Evolutionary conservation across 1,140 invertebrate genomes (phyloP), one percentile per base, ranked within the genome.

Genomic region (Neodiprion lecontei): DNA sequence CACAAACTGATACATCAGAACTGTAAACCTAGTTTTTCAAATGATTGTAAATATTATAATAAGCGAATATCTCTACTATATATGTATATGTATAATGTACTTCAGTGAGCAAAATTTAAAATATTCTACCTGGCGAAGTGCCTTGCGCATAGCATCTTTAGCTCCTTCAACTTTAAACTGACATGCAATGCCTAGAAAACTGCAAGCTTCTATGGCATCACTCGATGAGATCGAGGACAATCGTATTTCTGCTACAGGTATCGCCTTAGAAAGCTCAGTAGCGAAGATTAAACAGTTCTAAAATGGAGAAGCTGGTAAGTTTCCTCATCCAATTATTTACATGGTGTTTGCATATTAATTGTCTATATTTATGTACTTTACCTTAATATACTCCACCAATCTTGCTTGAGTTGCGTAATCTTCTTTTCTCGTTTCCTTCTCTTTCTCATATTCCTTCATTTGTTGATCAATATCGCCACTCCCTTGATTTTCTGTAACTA

Each of bases 171-270:
- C 90, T 69, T 93, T 92, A 84, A 96, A 96, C 80, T 95, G 91
- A 82, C 93, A 94, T 5, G 94, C 94, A 0, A 92, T 92, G 0
- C 94, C 95, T 77, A 97, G 95, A 82, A 97, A 95, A 70, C 95
- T 92, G 66, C 97, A 94, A 0, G 96, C 93, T 87, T 97, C 96
- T 53, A 93, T 90, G 0, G 96, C 93, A 85, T 97, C 96, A 1
- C 93, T 91, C 0, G 91, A 89, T 75, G 92, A 92, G 79, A 93
- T 92, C 0, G 95, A 96, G 78, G 92, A 91, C 2, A 97, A 87
- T 78, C 96, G 86, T 12, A 92, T 89, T 79, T 93, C 92, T 12
- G 95, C 90, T 8, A 94, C 79, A 1, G 94, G 94, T 68, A 96
- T 90, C 0, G 93, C 91, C 70, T 90, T 88, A 68, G 94, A 91